These are phyloP conservation scores for Benthochromis sp. DNA, from an alignment of 2,113 vertebrate species.

Conservation along the genomic window DNA sequence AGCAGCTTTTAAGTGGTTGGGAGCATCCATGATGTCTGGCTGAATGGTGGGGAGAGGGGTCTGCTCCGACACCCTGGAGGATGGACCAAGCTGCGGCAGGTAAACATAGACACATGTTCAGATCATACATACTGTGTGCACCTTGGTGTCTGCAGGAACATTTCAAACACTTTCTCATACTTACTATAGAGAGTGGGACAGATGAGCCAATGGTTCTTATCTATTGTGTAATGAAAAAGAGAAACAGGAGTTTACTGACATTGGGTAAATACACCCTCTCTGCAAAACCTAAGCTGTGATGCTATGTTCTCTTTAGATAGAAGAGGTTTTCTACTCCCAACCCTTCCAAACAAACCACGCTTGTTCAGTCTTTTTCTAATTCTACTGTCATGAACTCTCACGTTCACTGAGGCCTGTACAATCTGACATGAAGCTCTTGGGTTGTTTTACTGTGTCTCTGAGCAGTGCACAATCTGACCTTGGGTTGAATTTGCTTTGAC, in stretches of 20 bases:
- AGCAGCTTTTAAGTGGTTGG: neutral
- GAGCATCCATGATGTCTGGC: slow-evolving; percentile 38
- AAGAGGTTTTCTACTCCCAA: neutral
- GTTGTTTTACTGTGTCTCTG: neutral
- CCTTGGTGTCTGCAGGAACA: neutral
- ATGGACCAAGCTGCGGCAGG: slow-evolving; percentile 38
- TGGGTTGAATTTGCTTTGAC: neutral
- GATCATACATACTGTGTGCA: neutral
- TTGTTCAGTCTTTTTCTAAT: neutral
- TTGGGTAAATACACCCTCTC: neutral
- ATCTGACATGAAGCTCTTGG: neutral
- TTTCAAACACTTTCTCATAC: neutral
- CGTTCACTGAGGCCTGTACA: neutral
- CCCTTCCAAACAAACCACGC: neutral
- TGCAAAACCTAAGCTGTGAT: neutral
- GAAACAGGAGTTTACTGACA: neutral
- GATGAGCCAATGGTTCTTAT: slow-evolving; percentile 70
- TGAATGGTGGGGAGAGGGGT: slow-evolving; percentile 50
- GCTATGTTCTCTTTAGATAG: neutral
- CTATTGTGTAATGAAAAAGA: slow-evolving; percentile 41
- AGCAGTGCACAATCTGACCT: neutral
- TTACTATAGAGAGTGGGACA: slow-evolving; percentile 60
- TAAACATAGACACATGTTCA: neutral
- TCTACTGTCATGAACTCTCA: neutral
- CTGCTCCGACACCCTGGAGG: slow-evolving; percentile 43